Percentiles rank a stretch among this genome's conserved stretches.
These are phyloP conservation scores for Barypeithes pellucidus DNA, from an alignment of 2,888 invertebrate species.

Conservation along the genomic window DNA sequence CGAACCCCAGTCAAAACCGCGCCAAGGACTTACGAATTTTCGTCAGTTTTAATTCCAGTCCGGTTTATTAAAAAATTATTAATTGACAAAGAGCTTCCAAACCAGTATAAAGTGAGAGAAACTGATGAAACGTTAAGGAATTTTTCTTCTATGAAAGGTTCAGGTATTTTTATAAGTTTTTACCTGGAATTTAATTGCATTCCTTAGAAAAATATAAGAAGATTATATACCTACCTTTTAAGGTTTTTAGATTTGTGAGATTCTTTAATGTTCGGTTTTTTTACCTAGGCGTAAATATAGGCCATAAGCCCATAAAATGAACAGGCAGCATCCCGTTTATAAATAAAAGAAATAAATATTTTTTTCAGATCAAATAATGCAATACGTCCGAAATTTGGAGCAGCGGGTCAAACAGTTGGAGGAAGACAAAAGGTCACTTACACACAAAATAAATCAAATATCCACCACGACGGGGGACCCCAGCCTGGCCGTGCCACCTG, in stretches of 20 bases:
- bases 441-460: constrained; percentile 71
- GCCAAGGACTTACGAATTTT: too few relatives aligned
- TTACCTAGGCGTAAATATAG: too few relatives aligned
- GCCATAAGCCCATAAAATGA: not conserved
- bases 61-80: too few relatives aligned
- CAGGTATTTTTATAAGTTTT: not conserved
- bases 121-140: too few relatives aligned
- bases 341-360: not conserved
- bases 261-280: too few relatives aligned
- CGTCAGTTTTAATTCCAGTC: too few relatives aligned
- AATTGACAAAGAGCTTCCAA: too few relatives aligned
- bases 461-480: constrained; percentile 71
- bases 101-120: too few relatives aligned
- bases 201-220: not conserved
- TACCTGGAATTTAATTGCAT: constrained; percentile 12
- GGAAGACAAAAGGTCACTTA: constrained; percentile 81
- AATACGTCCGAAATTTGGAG: constrained; percentile 93
- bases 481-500: constrained; percentile 65
- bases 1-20: too few relatives aligned
- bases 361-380: constrained; percentile 85
- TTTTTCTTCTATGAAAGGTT: too few relatives aligned
- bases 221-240: not conserved
- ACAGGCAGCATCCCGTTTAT: too few relatives aligned
- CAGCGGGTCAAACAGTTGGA: constrained; percentile 88
- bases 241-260: not conserved